These are phyloP conservation scores for Aurelia aurita DNA, from an alignment of 30 jellyfish, hydroid and myxozoan genomes.

Conservation along the genomic window DNA sequence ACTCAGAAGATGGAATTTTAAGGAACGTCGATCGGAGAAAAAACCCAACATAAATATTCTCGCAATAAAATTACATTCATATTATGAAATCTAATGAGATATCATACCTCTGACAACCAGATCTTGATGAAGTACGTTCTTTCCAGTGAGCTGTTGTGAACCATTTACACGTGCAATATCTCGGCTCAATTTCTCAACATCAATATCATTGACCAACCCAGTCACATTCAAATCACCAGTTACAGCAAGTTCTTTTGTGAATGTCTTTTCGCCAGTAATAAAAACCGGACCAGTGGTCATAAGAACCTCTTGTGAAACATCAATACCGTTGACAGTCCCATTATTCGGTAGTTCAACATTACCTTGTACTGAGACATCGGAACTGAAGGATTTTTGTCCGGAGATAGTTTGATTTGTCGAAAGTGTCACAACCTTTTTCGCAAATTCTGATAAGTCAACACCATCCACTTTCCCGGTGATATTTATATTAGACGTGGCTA, in stretches of 20 bases:
- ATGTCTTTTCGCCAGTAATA: conserved; percentile 69
- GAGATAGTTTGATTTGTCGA: conserved; percentile 65
- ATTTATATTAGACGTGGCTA: conserved; percentile 27
- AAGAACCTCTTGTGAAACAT: conserved; percentile 67
- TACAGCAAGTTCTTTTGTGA: conserved; percentile 52
- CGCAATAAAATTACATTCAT: neutral
- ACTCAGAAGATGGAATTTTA: too few species aligned
- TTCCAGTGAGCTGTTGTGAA: conserved; percentile 37
- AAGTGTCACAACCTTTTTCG: conserved; percentile 70
- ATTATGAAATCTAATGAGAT: neutral
- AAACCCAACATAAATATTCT: neutral
- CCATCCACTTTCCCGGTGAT: conserved; percentile 87
- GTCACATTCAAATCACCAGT: conserved; percentile 56
- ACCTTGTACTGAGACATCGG: conserved; percentile 30
- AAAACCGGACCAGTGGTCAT: conserved; percentile 32
- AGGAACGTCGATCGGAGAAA: neutral
- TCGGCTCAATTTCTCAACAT: conserved; percentile 34
- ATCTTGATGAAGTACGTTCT: conserved; percentile 43
- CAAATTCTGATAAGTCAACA: conserved; percentile 78
- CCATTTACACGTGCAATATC: conserved; percentile 29
- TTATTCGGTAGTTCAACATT: conserved; percentile 38
- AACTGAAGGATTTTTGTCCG: conserved; percentile 51
- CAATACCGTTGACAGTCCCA: conserved; percentile 80
- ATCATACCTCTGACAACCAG: conserved; percentile 45
- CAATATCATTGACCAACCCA: conserved; percentile 72